Percentiles rank a stretch among this genome's conserved stretches.
phyloP scores from a whole-genome alignment of 2,797 vertebrate species.

The Acrossocheilus fasciatus region DNA sequence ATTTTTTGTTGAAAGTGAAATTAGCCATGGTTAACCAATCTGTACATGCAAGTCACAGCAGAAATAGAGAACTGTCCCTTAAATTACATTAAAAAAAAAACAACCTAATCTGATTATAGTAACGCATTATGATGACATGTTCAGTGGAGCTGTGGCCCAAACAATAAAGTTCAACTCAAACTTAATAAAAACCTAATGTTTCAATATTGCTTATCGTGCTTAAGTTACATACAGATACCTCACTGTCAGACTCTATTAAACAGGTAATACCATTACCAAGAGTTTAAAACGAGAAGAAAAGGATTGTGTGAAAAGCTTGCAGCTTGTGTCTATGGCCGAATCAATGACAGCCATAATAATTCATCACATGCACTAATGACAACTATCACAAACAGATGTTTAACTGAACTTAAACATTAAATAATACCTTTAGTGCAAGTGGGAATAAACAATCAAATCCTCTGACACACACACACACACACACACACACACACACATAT shows the following conservation, averaged over 20 bases:
- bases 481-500: not conserved
- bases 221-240: not conserved
- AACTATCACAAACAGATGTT: not conserved
- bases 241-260: not conserved
- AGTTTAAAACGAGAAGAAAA: not conserved
- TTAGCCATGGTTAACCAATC: not conserved
- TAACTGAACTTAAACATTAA: slow-evolving; percentile 7
- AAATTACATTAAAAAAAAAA: not conserved
- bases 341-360: not conserved
- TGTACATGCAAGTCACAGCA: not conserved
- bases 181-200: not conserved
- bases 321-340: not conserved
- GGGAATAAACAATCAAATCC: not conserved
- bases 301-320: not conserved
- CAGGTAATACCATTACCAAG: not conserved
- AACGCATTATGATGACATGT: not conserved
- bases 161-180: not conserved
- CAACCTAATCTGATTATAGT: not conserved
- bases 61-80: not conserved
- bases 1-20: not conserved
- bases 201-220: not conserved
- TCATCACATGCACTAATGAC: not conserved
- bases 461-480: not conserved
- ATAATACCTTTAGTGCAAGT: not conserved
- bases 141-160: not conserved